Percentiles rank a stretch among this genome's conserved stretches.
Evolutionary conservation across 2,113 vertebrate species (phyloP).

Genomic region (Eidolon helvum): DNA sequence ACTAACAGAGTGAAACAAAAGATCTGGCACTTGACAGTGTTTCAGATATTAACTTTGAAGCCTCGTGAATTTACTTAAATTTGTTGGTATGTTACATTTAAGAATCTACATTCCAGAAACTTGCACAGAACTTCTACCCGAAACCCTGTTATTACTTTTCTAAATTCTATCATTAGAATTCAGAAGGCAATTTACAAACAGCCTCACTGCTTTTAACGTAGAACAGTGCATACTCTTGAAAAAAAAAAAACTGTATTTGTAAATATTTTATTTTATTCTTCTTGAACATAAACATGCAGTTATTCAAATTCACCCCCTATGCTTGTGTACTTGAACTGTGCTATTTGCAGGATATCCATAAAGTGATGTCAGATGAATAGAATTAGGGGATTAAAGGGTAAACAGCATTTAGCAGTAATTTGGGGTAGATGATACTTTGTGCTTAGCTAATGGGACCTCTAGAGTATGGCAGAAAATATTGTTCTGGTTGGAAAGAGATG

Average conservation of each 20-base stretch:
- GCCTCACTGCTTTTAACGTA: constrained; percentile 33
- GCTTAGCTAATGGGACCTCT: constrained; percentile 48
- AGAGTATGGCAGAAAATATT: constrained; percentile 50
- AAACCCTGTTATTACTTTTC: constrained; percentile 41
- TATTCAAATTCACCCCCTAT: constrained; percentile 69
- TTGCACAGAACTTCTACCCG: constrained; percentile 32
- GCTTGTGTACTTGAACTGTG: constrained; percentile 55
- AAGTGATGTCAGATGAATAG: constrained; percentile 60
- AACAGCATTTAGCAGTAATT: constrained; percentile 62
- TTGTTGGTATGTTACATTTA: constrained; percentile 29
- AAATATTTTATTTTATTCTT: constrained; percentile 78
- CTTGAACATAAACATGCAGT: constrained; percentile 76
- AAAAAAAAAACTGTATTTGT: constrained; percentile 66
- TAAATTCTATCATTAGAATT: constrained; percentile 57
- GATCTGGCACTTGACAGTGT: constrained; percentile 34
- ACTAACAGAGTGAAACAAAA: constrained; percentile 69
- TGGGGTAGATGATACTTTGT: constrained; percentile 36
- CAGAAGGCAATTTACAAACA: constrained; percentile 63
- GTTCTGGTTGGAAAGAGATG: constrained; percentile 54
- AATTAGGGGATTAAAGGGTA: constrained; percentile 61
- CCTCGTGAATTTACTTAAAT: constrained; percentile 23
- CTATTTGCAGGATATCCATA: constrained; percentile 56
- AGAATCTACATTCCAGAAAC: neutral
- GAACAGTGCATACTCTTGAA: constrained; percentile 61
- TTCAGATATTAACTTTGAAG: constrained; percentile 67